Evolutionary conservation across 2,888 invertebrate species (phyloP).

Genomic region (Patella depressa): DNA sequence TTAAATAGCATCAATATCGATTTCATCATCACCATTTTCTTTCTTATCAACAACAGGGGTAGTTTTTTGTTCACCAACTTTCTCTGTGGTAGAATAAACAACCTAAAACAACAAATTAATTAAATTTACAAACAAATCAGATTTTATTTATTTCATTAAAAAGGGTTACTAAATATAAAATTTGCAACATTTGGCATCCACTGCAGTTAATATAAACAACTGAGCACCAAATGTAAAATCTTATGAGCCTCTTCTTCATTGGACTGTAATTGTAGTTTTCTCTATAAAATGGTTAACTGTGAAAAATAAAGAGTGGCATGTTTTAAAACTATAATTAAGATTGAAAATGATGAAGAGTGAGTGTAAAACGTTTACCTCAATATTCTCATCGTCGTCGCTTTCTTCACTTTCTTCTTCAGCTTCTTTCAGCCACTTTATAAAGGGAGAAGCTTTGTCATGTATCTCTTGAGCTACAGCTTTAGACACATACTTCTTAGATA

Average conservation of each 20-base stretch:
- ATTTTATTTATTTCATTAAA: background rate
- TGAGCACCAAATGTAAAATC: too few species aligned
- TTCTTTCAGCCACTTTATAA: conserved; percentile 93
- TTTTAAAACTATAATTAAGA: background rate
- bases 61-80: conserved; percentile 55
- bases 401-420: conserved; percentile 94
- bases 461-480: conserved; percentile 88
- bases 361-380: conserved; percentile 13
- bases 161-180: background rate
- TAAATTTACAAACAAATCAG: background rate
- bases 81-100: conserved; percentile 60
- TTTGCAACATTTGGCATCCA: too few species aligned
- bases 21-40: conserved; percentile 80
- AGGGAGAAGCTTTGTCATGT: conserved; percentile 90
- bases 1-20: conserved; percentile 69
- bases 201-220: too few species aligned
- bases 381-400: conserved; percentile 74
- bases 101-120: conserved; percentile 47
- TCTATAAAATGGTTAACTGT: too few species aligned
- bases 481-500: conserved; percentile 90
- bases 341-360: background rate
- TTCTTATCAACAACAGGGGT: conserved; percentile 72
- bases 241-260: too few species aligned
- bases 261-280: too few species aligned
- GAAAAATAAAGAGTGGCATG: background rate